Percentiles rank a stretch among this genome's conserved stretches.
Evolutionary conservation across 1,140 invertebrate genomes (phyloP).

Genomic region (Cyrtorhinus lividipennis): DNA sequence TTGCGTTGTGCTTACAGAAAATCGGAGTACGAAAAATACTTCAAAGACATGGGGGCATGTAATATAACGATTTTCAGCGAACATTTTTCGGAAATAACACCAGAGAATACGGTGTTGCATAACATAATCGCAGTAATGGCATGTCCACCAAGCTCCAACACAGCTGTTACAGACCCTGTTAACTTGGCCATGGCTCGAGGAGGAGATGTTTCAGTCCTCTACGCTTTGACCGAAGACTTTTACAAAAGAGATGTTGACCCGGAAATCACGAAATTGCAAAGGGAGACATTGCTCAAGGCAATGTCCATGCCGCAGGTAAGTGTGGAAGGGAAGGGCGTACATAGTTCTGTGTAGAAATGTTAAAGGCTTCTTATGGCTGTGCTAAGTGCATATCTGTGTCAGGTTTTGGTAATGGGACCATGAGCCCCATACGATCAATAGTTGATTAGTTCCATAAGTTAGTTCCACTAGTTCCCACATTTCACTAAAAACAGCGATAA

Average conservation of each 20-base stretch:
- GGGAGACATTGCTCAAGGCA: slow-evolving; percentile 43
- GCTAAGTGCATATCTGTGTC: too few species aligned
- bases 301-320: slow-evolving; percentile 51
- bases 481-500: too few species aligned
- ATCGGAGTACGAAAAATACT: slow-evolving; percentile 39
- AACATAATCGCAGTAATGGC: slow-evolving; percentile 55
- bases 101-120: slow-evolving; percentile 38
- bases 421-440: too few species aligned
- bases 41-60: slow-evolving; percentile 35
- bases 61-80: slow-evolving; percentile 43
- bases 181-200: slow-evolving; percentile 40
- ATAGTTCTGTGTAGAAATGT: too few species aligned
- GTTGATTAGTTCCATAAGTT: too few species aligned
- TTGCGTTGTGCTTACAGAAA: slow-evolving; percentile 28
- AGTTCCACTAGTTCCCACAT: too few species aligned
- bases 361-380: too few species aligned
- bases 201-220: slow-evolving; percentile 48
- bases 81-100: slow-evolving; percentile 40
- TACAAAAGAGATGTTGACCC: slow-evolving; percentile 35
- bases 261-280: slow-evolving; percentile 36
- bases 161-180: slow-evolving; percentile 37
- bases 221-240: slow-evolving; percentile 43
- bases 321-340: too few species aligned
- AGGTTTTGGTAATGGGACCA: too few species aligned
- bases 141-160: slow-evolving; percentile 59